phyloP scores from a whole-genome alignment of 2,888 invertebrate species.

The Cheilosia urbana region DNA sequence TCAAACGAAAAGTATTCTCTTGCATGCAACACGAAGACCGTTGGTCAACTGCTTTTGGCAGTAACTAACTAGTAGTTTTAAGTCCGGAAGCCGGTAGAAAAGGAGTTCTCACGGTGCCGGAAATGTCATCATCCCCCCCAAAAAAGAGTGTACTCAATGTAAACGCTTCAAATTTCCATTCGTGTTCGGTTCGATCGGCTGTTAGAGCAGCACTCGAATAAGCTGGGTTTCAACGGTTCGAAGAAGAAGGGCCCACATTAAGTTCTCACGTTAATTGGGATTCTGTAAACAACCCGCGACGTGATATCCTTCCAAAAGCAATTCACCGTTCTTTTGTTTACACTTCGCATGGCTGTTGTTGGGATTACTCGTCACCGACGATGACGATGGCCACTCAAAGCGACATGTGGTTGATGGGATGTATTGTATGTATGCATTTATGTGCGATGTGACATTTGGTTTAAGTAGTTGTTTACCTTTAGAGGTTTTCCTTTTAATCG shows the following conservation, averaged over 20 bases:
- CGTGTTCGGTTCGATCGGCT: not conserved
- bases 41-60: slow-evolving; percentile 48
- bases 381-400: slow-evolving; percentile 50
- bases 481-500: slow-evolving; percentile 63
- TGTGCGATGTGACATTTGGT: slow-evolving; percentile 71
- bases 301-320: slow-evolving; percentile 71
- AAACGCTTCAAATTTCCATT: slow-evolving; percentile 73
- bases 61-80: slow-evolving; percentile 14
- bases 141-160: slow-evolving; percentile 2
- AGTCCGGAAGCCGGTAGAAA: slow-evolving; percentile 57
- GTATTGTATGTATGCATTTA: no score
- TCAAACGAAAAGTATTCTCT: slow-evolving; percentile 24
- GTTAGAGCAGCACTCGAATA: not conserved
- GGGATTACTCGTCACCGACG: not conserved
- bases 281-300: slow-evolving; percentile 71
- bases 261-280: slow-evolving; percentile 76
- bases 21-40: slow-evolving; percentile 69
- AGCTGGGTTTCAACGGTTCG: slow-evolving; percentile 8
- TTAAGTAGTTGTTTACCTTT: slow-evolving; percentile 69
- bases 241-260: slow-evolving; percentile 57
- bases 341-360: slow-evolving; percentile 65
- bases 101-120: slow-evolving; percentile 71
- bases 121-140: slow-evolving; percentile 58
- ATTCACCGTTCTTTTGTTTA: slow-evolving; percentile 74
- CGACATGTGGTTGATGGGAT: slow-evolving; percentile 74